These are phyloP conservation scores for Eueides isabella DNA, from an alignment of 1,140 invertebrate genomes.

Conservation along the genomic window DNA sequence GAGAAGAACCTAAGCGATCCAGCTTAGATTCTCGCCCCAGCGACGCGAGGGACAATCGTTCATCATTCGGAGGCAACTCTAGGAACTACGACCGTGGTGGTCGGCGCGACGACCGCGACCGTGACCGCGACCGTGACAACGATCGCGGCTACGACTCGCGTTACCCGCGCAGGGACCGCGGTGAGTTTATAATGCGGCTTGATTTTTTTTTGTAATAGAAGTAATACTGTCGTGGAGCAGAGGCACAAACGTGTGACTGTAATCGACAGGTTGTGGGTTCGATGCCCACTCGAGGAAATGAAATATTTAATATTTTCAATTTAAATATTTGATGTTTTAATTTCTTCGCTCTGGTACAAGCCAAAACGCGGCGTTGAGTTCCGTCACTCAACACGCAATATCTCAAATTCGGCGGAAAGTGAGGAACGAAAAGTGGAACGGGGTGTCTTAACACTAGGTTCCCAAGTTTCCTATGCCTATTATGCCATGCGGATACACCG, in stretches of 20 bases:
- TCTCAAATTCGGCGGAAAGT: background rate
- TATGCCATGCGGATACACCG: too few relatives aligned
- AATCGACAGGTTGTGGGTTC: background rate
- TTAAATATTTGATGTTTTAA: too few relatives aligned
- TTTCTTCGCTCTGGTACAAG: background rate
- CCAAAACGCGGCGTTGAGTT: background rate
- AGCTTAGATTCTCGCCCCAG: slow-evolving; percentile 79
- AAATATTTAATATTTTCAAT: too few relatives aligned
- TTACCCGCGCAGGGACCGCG: slow-evolving; percentile 75
- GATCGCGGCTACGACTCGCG: slow-evolving; percentile 78
- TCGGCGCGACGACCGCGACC: slow-evolving; percentile 83
- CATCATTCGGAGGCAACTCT: slow-evolving; percentile 81
- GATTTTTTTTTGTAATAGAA: background rate
- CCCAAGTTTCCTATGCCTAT: too few relatives aligned
- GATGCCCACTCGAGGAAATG: background rate
- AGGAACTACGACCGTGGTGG: slow-evolving; percentile 81
- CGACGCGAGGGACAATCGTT: slow-evolving; percentile 78
- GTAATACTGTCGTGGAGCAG: background rate
- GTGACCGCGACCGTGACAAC: slow-evolving; percentile 80
- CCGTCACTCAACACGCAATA: too few relatives aligned
- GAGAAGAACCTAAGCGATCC: slow-evolving; percentile 81
- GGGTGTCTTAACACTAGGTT: too few relatives aligned
- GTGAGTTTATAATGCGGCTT: slow-evolving; percentile 41
- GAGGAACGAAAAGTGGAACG: too few relatives aligned
- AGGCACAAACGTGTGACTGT: background rate